These are phyloP conservation scores for Drosophila barbarae DNA, from an alignment of 2,888 invertebrate genomes.

Conservation along the genomic window DNA sequence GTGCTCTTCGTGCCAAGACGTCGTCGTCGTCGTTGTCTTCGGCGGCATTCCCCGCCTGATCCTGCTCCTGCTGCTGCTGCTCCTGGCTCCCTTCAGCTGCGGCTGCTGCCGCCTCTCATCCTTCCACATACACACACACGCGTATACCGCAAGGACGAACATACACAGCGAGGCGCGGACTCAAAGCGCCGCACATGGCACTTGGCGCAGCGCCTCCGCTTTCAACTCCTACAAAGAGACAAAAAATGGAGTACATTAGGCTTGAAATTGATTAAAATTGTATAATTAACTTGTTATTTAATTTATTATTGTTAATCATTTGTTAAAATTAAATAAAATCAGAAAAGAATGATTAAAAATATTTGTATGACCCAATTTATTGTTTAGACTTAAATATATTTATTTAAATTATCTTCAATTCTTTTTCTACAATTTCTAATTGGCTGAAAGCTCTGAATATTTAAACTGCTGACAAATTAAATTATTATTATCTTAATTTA, in stretches of 20 bases:
- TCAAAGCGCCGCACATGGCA: slow-evolving; percentile 66
- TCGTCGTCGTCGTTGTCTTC: slow-evolving; percentile 38
- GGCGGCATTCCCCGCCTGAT: slow-evolving; percentile 1
- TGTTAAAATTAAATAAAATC: no score
- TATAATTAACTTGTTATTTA: background rate
- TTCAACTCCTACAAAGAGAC: slow-evolving; percentile 19
- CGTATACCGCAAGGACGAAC: slow-evolving; percentile 58
- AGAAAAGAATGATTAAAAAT: no score
- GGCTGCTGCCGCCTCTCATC: slow-evolving; percentile 31
- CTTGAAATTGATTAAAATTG: background rate
- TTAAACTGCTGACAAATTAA: background rate
- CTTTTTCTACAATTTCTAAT: background rate
- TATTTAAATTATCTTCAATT: no score
- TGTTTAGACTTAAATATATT: no score
- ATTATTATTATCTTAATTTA: no score
- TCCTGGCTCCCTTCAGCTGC: slow-evolving; percentile 29
- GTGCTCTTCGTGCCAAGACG: slow-evolving; percentile 45
- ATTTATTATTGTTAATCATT: no score
- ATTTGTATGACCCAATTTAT: no score
- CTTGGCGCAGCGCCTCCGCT: slow-evolving; percentile 65
- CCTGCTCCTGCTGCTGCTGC: slow-evolving; percentile 4
- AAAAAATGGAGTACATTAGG: background rate
- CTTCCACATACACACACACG: slow-evolving; percentile 20
- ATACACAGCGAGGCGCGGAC: slow-evolving; percentile 43
- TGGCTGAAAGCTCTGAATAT: background rate